Evolutionary conservation across 2,113 vertebrate genomes (phyloP).

Genomic region (Pardalotus punctatus): DNA sequence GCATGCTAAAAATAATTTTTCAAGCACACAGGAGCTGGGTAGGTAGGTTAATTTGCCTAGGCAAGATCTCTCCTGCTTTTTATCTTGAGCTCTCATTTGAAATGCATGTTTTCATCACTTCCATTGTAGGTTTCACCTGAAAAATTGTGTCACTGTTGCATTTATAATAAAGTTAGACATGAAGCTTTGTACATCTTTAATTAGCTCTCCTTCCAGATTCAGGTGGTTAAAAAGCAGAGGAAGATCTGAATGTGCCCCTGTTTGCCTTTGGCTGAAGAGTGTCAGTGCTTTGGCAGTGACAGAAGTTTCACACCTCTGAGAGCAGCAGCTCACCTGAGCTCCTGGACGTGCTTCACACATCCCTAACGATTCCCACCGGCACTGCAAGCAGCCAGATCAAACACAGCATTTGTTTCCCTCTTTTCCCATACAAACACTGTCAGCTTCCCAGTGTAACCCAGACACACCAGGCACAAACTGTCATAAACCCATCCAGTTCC

Average conservation of each 20-base stretch:
- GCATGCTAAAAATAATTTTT: constrained; percentile 20
- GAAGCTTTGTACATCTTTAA: neutral
- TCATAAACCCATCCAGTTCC: neutral
- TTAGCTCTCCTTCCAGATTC: neutral
- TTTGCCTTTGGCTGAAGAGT: neutral
- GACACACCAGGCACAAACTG: neutral
- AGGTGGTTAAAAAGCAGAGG: neutral
- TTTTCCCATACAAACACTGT: neutral
- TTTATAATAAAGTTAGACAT: neutral
- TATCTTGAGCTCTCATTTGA: neutral
- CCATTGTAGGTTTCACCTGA: neutral
- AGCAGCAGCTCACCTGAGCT: neutral
- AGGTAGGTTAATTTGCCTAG: constrained; percentile 10
- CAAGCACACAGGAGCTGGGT: neutral
- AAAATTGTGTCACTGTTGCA: neutral
- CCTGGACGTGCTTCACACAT: accelerated
- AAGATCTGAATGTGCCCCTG: neutral
- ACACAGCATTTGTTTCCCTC: neutral
- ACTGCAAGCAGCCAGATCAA: neutral
- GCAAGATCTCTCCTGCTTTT: neutral
- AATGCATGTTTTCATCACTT: neutral
- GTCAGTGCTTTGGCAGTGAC: neutral
- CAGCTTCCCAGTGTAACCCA: neutral
- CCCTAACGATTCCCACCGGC: accelerated
- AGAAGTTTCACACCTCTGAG: neutral